Percentiles rank a stretch among this genome's conserved stretches.
phyloP scores from a whole-genome alignment of 2,113 vertebrate species.

The Orycteropus afer region DNA sequence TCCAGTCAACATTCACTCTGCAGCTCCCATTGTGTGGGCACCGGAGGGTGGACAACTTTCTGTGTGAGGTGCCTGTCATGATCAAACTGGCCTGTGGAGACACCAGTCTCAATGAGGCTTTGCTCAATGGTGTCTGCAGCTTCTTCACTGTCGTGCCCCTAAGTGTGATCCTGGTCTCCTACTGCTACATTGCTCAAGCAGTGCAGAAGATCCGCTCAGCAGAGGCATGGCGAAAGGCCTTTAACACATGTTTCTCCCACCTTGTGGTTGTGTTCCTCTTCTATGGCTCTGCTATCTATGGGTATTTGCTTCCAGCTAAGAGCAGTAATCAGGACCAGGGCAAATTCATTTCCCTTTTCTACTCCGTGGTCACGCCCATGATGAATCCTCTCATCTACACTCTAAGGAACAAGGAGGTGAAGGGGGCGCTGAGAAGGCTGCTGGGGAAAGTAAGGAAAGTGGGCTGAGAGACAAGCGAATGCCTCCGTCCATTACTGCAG shows the following conservation, averaged over 20 bases:
- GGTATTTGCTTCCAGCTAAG: slow-evolving; percentile 73
- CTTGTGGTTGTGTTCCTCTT: slow-evolving; percentile 76
- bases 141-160: slow-evolving; percentile 52
- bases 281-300: slow-evolving; percentile 77
- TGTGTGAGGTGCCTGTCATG: slow-evolving; percentile 66
- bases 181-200: background rate
- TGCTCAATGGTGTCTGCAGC: slow-evolving; percentile 29
- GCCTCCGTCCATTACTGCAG: too few species aligned
- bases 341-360: slow-evolving; percentile 77
- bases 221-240: slow-evolving; percentile 57
- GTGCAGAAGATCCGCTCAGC: slow-evolving; percentile 49
- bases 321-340: slow-evolving; percentile 69
- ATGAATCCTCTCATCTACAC: slow-evolving; percentile 81
- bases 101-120: slow-evolving; percentile 60
- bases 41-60: slow-evolving; percentile 63
- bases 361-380: slow-evolving; percentile 76
- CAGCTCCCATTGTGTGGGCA: slow-evolving; percentile 64
- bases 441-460: slow-evolving; percentile 21
- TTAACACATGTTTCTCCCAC: slow-evolving; percentile 72
- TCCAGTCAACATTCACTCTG: slow-evolving; percentile 16
- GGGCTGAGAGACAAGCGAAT: background rate
- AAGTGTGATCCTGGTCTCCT: slow-evolving; percentile 63
- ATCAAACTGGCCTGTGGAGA: slow-evolving; percentile 70
- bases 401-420: slow-evolving; percentile 79
- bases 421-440: slow-evolving; percentile 58